Evolutionary conservation across 2,888 invertebrate genomes (phyloP).

Genomic region (Ornithoptera priamus): DNA sequence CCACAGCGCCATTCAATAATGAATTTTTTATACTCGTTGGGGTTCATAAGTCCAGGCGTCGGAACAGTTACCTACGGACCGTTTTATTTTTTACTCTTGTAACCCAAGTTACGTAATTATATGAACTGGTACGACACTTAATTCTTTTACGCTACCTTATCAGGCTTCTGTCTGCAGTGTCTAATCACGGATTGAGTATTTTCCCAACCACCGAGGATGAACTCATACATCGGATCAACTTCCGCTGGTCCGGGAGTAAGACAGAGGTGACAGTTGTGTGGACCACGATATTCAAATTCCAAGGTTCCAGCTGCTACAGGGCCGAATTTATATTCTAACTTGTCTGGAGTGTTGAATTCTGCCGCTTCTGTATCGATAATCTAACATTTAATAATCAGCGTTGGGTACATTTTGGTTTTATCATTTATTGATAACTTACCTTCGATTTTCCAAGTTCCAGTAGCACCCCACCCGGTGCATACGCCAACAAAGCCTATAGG

Average conservation of each 20-base stretch:
- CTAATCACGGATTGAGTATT: slow-evolving; percentile 83
- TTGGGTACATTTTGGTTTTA: slow-evolving; percentile 73
- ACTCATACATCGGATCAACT: slow-evolving; percentile 83
- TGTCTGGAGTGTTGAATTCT: slow-evolving; percentile 78
- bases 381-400: slow-evolving; percentile 50
- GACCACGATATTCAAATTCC: slow-evolving; percentile 80
- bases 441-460: slow-evolving; percentile 90
- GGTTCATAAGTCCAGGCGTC: slow-evolving; percentile 79
- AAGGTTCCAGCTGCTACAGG: slow-evolving; percentile 77
- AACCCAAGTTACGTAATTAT: slow-evolving; percentile 12
- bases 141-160: slow-evolving; percentile 72
- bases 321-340: slow-evolving; percentile 81
- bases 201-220: slow-evolving; percentile 85
- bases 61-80: slow-evolving; percentile 77
- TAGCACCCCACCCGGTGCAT: slow-evolving; percentile 93
- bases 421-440: slow-evolving; percentile 65
- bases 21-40: slow-evolving; percentile 79
- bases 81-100: slow-evolving; percentile 39
- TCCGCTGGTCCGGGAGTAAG: slow-evolving; percentile 77
- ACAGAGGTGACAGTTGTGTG: slow-evolving; percentile 83
- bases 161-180: slow-evolving; percentile 81
- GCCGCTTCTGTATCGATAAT: slow-evolving; percentile 74
- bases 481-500: slow-evolving; percentile 87
- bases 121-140: slow-evolving; percentile 38
- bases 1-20: slow-evolving; percentile 80